These are phyloP conservation scores for Chamaetylas fuelleborni DNA, from an alignment of 2,113 vertebrate genomes.

Conservation along the genomic window DNA sequence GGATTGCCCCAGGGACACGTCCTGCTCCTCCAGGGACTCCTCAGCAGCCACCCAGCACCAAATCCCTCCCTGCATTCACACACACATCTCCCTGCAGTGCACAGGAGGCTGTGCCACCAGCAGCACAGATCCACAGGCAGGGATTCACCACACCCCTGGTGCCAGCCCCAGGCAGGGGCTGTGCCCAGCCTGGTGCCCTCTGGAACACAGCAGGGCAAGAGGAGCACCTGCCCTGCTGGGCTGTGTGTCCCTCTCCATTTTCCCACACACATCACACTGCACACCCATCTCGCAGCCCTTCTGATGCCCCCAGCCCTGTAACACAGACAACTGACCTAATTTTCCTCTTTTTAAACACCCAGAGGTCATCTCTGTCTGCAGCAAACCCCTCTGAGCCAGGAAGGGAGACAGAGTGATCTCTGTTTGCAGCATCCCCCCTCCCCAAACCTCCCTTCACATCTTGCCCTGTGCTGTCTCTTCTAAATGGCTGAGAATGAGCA, in stretches of 20 bases:
- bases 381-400: background rate
- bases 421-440: background rate
- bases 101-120: background rate
- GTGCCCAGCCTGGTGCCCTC: background rate
- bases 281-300: background rate
- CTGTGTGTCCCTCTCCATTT: background rate
- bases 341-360: constrained; percentile 26
- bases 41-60: background rate
- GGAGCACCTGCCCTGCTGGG: background rate
- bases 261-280: background rate
- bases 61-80: background rate
- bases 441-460: background rate
- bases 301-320: background rate
- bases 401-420: background rate
- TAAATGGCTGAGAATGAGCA: background rate
- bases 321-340: constrained; percentile 55
- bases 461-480: background rate
- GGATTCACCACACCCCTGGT: background rate
- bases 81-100: background rate
- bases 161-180: background rate
- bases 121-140: background rate
- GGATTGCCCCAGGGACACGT: fast-evolving
- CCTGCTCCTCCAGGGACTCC: background rate
- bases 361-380: constrained; percentile 32
- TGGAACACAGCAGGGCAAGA: background rate